Evolutionary conservation across 2,113 vertebrate genomes (phyloP), one percentile per base, ranked within the genome.

Genomic region (Bolborhynchus lineola): DNA sequence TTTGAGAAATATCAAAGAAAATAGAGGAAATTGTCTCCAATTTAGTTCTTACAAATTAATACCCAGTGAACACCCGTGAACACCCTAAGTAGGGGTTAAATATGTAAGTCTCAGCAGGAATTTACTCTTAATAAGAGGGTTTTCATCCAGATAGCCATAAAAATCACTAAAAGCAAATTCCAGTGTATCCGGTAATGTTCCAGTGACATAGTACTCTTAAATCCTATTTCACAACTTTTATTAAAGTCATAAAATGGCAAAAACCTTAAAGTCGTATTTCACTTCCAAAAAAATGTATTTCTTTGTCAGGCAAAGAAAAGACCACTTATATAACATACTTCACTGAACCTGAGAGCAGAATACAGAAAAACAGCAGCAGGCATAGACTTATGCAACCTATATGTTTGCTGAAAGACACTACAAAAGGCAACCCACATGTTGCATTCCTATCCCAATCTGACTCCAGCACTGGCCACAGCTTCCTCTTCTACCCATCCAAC

Each of bases 101-200:
- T 86, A 87, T 55, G 2, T 50, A 75, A 62, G 62, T 24, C 49
- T 86, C 62, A 59, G 75, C 53, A 93, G 65, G 80, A 95, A 96
- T 82, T 92, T 59, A 91, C n/a, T 87, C 62, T 82, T 72, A 95
- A 37, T 71, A 94, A 90, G 42, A 82, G 69, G 31, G 47, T 72
- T 96, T 94, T 96, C 86, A 89, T 72, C 49, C 70, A 79, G 57
- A 78, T n/a, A 79, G 52, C 41, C 90, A 96, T 68, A 92, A 95
- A 93, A 92, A 91, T 71, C 65, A 79, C 83, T 79, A 76, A 93
- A 96, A 94, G 70, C 77, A 94, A 92, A 93, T 87, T 89, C 86
- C 14, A 3, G 29, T 18, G 69, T 82, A 82, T 82, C 80, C 10
- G 2, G 76, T 49, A 94, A 88, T 35, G 60, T 82, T 94, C 78